Percentiles rank a stretch among this genome's conserved stretches.
These are phyloP conservation scores for Acholoe squamosa DNA, from an alignment of 2,888 invertebrate species.

Conservation along the genomic window DNA sequence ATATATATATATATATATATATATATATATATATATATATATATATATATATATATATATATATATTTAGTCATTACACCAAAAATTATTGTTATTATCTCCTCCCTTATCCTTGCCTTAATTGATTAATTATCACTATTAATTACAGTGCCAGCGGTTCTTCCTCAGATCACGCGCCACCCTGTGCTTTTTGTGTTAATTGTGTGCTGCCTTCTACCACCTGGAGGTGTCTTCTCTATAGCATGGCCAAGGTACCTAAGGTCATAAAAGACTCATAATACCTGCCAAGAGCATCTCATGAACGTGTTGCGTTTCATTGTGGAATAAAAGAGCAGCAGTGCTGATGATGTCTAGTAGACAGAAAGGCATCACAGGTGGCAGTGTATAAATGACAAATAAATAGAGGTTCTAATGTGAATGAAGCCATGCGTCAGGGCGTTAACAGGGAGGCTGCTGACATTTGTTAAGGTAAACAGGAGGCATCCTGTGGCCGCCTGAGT, in stretches of 20 bases:
- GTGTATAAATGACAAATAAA: background rate
- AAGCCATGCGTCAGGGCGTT: background rate
- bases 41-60: no score
- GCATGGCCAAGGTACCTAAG: no score
- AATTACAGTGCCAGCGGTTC: background rate
- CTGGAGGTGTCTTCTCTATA: no score
- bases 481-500: background rate
- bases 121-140: slow-evolving; percentile 28
- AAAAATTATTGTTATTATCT: background rate
- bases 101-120: background rate
- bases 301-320: background rate
- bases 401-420: background rate
- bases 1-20: no score
- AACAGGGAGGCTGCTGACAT: background rate
- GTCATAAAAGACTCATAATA: background rate
- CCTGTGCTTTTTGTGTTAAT: no score
- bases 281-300: background rate
- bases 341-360: background rate
- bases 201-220: no score
- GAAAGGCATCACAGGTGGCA: background rate
- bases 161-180: background rate
- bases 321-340: background rate
- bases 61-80: background rate
- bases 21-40: no score
- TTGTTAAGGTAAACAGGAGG: background rate